A percentile compares a stretch with the other conserved stretches of the same genome.
Conservation (phyloP, 2,888 invertebrate species). For the Zygogramma bicolorata region DNA sequence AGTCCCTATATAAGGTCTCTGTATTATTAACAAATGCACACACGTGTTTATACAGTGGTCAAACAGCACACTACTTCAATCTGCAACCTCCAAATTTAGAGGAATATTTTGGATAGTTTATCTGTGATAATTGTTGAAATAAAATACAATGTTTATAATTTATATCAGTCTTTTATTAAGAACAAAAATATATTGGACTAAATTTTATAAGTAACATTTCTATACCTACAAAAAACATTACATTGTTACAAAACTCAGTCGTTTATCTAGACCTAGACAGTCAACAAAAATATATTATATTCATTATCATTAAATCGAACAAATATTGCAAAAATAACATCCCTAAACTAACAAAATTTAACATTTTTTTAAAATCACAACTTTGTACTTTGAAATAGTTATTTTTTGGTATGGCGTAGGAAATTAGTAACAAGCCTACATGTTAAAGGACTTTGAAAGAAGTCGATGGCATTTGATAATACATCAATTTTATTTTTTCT, state of each 20-base stretch:
- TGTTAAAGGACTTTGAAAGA: no score
- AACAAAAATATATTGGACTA: neutral
- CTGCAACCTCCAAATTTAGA: constrained; percentile 6
- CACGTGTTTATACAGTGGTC: constrained; percentile 17
- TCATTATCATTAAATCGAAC: no score
- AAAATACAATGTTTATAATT: neutral
- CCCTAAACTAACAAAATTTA: no score
- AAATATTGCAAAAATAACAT: no score
- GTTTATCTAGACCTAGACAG: neutral
- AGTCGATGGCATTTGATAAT: no score
- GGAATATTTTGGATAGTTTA: constrained; percentile 17
- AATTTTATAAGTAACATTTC: neutral
- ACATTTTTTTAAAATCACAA: neutral
- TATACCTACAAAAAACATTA: neutral
- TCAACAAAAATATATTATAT: constrained; percentile 3
- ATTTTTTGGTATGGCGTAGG: no score
- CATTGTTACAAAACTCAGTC: neutral
- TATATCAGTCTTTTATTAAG: neutral
- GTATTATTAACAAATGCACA: constrained; percentile 27
- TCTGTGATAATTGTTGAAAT: neutral
- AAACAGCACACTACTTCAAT: constrained; percentile 31
- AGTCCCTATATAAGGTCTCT: neutral
- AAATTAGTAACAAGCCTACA: no score
- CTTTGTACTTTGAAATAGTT: no score
- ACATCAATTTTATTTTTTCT: no score